Evolutionary conservation across 2,888 invertebrate genomes (phyloP).

Genomic region (Idaea dimidiata): DNA sequence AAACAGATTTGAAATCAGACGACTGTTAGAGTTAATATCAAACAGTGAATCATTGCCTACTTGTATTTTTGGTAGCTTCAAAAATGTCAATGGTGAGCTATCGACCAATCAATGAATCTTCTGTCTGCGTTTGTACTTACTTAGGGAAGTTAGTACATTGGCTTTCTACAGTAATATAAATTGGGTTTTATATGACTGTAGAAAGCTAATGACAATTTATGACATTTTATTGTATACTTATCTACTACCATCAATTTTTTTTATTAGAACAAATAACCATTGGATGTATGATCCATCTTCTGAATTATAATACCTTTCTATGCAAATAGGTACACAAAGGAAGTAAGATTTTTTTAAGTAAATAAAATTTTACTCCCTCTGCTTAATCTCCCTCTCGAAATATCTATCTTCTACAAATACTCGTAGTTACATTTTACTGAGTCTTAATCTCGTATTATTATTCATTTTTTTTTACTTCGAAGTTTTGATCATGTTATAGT

Average conservation of each 20-base stretch:
- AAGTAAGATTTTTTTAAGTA: not conserved
- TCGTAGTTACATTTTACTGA: no score
- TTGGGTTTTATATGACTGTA: slow-evolving; percentile 51
- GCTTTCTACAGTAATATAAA: no score
- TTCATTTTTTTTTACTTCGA: no score
- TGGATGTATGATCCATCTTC: slow-evolving; percentile 32
- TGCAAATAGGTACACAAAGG: not conserved
- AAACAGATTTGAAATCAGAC: not conserved
- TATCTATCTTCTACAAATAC: no score
- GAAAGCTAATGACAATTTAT: slow-evolving; percentile 62
- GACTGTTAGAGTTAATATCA: not conserved
- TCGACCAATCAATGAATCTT: not conserved
- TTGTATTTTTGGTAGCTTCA: not conserved
- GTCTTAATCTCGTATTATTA: no score
- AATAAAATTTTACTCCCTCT: no score
- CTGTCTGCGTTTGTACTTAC: slow-evolving; percentile 26
- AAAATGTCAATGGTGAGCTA: not conserved
- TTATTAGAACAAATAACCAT: slow-evolving; percentile 31
- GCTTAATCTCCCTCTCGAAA: no score
- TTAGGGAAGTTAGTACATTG: no score
- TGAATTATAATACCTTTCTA: slow-evolving; percentile 24
- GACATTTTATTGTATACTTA: slow-evolving; percentile 66
- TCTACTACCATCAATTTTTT: slow-evolving; percentile 38
- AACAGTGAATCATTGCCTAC: not conserved
- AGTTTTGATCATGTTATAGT: no score